Conservation (phyloP, 2,113 vertebrate genomes). For the Ceratotherium simum region DNA sequence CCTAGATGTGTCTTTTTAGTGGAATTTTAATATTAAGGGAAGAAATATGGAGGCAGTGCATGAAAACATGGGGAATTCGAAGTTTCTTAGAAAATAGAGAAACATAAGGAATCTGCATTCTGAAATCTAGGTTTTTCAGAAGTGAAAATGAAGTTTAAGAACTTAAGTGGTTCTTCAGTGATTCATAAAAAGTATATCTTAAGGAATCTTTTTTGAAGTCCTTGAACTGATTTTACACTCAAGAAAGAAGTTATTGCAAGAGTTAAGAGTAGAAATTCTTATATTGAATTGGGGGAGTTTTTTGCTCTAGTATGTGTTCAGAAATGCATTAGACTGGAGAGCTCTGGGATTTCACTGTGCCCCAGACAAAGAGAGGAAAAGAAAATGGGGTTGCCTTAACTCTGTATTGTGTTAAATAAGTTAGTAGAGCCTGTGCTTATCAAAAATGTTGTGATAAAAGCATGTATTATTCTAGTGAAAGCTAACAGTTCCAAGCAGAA, state of each 20-base stretch:
- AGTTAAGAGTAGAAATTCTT: not conserved
- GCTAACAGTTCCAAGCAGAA: not conserved
- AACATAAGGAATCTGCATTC: not conserved
- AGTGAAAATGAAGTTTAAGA: not conserved
- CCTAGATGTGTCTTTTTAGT: not conserved
- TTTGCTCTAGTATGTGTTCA: not conserved
- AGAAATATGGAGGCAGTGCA: not conserved
- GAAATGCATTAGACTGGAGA: not conserved
- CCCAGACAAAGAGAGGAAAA: not conserved
- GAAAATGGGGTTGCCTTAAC: not conserved
- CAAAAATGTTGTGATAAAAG: not conserved
- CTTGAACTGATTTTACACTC: not conserved
- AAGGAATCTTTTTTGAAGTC: not conserved
- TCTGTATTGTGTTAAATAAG: not conserved
- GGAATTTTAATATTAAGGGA: not conserved
- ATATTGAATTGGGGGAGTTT: not conserved
- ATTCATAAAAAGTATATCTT: not conserved
- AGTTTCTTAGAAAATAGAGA: not conserved
- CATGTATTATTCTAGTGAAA: not conserved
- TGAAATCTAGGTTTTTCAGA: not conserved
- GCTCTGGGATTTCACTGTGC: not conserved
- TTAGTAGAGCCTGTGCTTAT: not conserved
- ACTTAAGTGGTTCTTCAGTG: not conserved
- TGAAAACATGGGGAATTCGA: not conserved
- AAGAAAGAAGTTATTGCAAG: not conserved